phyloP scores from a whole-genome alignment of 2,113 vertebrate species.

The Glaucidium brasilianum region DNA sequence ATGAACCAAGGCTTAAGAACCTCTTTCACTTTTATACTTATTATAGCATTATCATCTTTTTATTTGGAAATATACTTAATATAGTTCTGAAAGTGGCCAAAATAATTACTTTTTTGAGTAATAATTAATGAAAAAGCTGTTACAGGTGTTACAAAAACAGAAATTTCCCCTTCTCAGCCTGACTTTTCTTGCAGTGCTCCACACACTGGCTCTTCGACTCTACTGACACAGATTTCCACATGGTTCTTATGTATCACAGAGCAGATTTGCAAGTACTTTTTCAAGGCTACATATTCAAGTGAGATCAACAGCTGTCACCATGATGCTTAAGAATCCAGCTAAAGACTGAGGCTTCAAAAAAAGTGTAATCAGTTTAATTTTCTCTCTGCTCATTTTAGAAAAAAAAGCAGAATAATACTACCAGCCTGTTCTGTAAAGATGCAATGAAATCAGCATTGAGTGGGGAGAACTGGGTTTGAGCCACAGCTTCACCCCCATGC shows the following conservation, averaged over 20 bases:
- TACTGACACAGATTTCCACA: neutral
- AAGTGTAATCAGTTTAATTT: neutral
- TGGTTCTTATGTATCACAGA: neutral
- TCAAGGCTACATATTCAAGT: neutral
- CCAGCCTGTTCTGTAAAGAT: neutral
- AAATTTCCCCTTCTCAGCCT: neutral
- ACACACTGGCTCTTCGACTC: neutral
- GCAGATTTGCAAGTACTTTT: constrained; percentile 9
- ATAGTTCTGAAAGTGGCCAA: neutral
- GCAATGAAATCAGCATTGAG: neutral
- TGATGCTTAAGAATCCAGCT: neutral
- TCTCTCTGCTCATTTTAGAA: neutral
- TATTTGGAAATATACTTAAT: neutral
- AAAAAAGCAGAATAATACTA: neutral
- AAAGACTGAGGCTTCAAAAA: neutral
- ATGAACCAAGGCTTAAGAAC: neutral
- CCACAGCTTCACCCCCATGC: neutral
- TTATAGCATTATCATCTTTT: neutral
- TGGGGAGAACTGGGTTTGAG: neutral
- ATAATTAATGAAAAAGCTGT: neutral
- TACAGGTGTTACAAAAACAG: neutral
- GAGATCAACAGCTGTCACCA: neutral
- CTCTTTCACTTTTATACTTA: neutral
- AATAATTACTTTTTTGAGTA: neutral
- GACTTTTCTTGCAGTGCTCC: neutral